phyloP scores from a whole-genome alignment of 2,797 vertebrate genomes.

The Vultur gryphus region DNA sequence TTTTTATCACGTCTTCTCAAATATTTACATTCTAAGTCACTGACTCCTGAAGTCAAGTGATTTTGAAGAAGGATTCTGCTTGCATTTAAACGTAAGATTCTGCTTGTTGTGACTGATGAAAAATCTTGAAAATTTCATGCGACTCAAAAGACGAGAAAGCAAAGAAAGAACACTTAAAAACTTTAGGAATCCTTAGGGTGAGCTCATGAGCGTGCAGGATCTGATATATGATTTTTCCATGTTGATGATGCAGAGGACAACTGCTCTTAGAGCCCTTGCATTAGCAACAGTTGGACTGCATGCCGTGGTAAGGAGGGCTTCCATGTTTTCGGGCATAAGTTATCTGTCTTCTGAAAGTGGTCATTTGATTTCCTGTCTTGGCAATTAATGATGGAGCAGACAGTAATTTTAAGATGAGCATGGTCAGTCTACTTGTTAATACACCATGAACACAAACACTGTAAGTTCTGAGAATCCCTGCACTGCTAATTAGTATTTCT shows the following conservation, averaged over 20 bases:
- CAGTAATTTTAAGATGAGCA: not conserved
- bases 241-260: not conserved
- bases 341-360: not conserved
- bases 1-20: not conserved
- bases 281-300: not conserved
- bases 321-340: not conserved
- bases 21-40: not conserved
- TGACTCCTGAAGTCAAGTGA: not conserved
- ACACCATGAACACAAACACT: conserved; percentile 18
- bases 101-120: not conserved
- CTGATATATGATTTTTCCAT: not conserved
- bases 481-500: conserved; percentile 71
- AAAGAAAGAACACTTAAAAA: not conserved
- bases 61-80: not conserved
- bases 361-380: conserved; percentile 13
- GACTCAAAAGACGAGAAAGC: not conserved
- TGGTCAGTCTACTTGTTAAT: conserved; percentile 35
- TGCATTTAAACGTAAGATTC: not conserved
- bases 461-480: conserved; percentile 37
- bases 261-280: not conserved
- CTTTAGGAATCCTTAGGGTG: not conserved
- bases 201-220: not conserved
- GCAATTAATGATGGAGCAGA: not conserved
- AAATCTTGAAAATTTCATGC: not conserved
- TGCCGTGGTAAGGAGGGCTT: not conserved